phyloP scores from a whole-genome alignment of 2,888 invertebrate genomes.

The Agrilus mali region DNA sequence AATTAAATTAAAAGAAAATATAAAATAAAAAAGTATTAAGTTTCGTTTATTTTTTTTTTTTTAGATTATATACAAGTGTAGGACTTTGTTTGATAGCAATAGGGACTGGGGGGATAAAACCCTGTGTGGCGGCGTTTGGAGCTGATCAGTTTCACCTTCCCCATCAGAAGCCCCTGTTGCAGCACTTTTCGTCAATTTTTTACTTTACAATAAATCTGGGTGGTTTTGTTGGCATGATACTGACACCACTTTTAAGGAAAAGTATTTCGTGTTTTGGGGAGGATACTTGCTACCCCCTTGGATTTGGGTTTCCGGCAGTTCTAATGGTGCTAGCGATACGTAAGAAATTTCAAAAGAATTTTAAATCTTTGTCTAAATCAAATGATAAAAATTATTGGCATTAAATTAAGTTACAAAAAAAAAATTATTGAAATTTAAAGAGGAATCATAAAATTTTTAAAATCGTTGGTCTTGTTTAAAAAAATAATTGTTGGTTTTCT shows the following conservation, averaged over 20 bases:
- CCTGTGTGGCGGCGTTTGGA: slow-evolving; percentile 77
- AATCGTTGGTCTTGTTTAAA: no score
- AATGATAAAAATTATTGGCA: no score
- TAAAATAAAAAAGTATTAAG: background rate
- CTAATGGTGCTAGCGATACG: slow-evolving; percentile 57
- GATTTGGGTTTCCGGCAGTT: slow-evolving; percentile 65
- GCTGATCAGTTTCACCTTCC: slow-evolving; percentile 71
- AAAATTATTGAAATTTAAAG: no score
- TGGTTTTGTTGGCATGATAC: slow-evolving; percentile 50
- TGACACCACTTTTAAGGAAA: slow-evolving; percentile 60
- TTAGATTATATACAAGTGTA: slow-evolving; percentile 40
- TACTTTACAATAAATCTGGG: slow-evolving; percentile 70
- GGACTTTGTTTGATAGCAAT: slow-evolving; percentile 52
- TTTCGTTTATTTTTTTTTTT: background rate
- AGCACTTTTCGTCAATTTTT: slow-evolving; percentile 69
- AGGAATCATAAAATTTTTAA: no score
- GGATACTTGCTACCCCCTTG: slow-evolving; percentile 58
- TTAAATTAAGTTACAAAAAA: no score
- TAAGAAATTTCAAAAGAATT: slow-evolving; percentile 26
- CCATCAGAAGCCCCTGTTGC: slow-evolving; percentile 50
- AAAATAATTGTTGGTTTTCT: no score
- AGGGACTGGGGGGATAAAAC: slow-evolving; percentile 78
- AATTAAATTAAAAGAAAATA: no score
- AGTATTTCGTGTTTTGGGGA: slow-evolving; percentile 53
- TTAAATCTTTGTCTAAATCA: no score